These are phyloP conservation scores for Pluvianellus socialis DNA, from an alignment of 2,113 vertebrate species.

Conservation along the genomic window DNA sequence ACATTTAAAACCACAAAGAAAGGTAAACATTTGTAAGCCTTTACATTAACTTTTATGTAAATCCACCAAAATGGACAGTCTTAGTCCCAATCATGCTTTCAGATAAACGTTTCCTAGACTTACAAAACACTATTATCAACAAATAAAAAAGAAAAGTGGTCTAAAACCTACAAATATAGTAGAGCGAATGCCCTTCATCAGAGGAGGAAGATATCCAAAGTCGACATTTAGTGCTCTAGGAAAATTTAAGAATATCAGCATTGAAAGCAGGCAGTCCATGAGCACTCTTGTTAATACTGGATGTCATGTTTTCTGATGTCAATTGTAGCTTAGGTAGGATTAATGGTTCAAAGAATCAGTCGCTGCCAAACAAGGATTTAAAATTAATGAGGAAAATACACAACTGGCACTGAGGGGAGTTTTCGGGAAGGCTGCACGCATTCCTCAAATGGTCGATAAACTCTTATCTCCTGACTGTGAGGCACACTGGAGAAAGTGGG, in stretches of 20 bases:
- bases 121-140: neutral
- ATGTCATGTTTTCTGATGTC: neutral
- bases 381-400: conserved; percentile 36
- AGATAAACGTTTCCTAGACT: neutral
- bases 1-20: neutral
- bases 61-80: neutral
- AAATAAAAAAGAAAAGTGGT: neutral
- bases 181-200: neutral
- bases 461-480: neutral
- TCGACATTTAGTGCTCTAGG: neutral
- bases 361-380: neutral
- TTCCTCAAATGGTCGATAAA: neutral
- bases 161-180: neutral
- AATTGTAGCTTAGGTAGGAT: neutral
- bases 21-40: neutral
- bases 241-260: neutral
- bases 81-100: neutral
- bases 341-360: neutral
- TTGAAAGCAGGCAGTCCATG: neutral
- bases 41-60: neutral
- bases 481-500: neutral
- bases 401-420: neutral
- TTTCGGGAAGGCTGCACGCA: neutral
- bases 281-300: neutral
- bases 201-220: neutral